Percentiles rank a stretch among this genome's conserved stretches.
Evolutionary conservation across 2,797 vertebrate species (phyloP).

Genomic region (Hipposideros larvatus): DNA sequence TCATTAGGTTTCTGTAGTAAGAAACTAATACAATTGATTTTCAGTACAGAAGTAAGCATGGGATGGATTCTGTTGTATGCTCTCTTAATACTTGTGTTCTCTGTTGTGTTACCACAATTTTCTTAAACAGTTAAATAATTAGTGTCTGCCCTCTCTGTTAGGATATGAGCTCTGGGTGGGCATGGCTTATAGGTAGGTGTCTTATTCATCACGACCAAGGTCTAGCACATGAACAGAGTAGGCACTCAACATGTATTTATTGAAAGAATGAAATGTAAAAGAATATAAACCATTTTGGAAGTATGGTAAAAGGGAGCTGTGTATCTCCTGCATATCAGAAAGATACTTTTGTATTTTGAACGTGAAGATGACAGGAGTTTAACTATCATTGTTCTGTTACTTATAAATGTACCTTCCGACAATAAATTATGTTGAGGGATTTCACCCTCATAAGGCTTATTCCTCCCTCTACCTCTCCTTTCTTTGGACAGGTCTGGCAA

Average conservation of each 20-base stretch:
- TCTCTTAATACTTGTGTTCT: not conserved
- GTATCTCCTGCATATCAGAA: not conserved
- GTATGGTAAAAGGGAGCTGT: not conserved
- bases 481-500: not conserved
- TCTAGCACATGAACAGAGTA: not conserved
- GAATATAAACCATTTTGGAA: conserved; percentile 7
- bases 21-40: not conserved
- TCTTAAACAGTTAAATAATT: conserved; percentile 11
- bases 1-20: conserved; percentile 61
- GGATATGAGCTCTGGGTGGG: not conserved
- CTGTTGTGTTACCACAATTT: not conserved
- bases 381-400: not conserved
- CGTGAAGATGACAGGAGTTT: not conserved
- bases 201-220: not conserved
- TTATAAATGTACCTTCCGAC: not conserved
- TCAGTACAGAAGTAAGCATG: conserved; percentile 27
- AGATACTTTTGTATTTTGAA: conserved; percentile 42
- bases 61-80: not conserved
- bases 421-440: not conserved
- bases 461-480: not conserved
- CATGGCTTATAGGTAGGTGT: not conserved
- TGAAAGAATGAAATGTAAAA: conserved; percentile 33
- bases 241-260: not conserved
- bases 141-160: not conserved
- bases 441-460: not conserved